Conservation (phyloP, 2,797 vertebrate species). For the Percopsis omiscomaycus region DNA sequence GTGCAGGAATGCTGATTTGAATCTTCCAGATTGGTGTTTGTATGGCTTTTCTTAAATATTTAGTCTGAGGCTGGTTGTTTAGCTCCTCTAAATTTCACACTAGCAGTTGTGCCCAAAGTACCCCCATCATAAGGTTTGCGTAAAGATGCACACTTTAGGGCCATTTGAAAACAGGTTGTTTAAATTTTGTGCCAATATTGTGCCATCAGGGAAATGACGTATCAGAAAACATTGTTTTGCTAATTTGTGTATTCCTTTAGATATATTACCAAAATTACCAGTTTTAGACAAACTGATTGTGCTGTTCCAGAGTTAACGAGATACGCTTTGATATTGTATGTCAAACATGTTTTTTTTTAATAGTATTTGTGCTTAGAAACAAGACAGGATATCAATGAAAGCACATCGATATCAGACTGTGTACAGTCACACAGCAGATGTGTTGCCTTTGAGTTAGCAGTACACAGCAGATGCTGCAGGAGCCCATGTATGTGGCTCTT, state of each 20-base stretch:
- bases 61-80: background rate
- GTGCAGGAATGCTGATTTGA: background rate
- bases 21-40: background rate
- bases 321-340: background rate
- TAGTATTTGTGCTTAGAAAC: background rate
- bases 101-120: background rate
- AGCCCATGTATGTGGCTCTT: too few species aligned
- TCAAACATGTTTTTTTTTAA: too few species aligned
- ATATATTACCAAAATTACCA: background rate
- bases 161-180: background rate
- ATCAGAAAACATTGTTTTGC: background rate
- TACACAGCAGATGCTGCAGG: too few species aligned
- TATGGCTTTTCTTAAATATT: background rate
- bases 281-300: background rate
- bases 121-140: too few species aligned
- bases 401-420: too few species aligned
- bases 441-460: too few species aligned
- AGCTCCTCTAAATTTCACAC: background rate
- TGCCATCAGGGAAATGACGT: too few species aligned
- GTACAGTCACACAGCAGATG: too few species aligned
- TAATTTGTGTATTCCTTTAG: constrained; percentile 11
- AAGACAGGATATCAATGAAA: too few species aligned
- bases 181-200: too few species aligned
- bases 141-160: background rate
- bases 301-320: constrained; percentile 1